These are phyloP conservation scores for Galago senegalensis DNA, from an alignment of 2,797 vertebrate genomes.

Conservation along the genomic window DNA sequence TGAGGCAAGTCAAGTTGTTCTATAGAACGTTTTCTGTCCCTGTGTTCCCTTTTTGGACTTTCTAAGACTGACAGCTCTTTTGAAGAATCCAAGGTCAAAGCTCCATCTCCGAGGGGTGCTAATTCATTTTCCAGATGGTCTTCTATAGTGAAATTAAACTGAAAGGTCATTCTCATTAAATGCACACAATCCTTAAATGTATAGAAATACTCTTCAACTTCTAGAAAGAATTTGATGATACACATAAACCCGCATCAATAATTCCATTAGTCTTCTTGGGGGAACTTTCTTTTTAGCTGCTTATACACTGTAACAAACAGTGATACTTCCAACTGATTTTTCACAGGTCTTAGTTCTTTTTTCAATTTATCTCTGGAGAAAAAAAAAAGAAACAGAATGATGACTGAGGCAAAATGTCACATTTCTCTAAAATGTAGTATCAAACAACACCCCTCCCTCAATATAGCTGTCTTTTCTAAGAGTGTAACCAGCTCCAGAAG, in stretches of 20 bases:
- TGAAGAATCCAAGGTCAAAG: slow-evolving; percentile 32
- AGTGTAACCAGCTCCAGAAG: not conserved
- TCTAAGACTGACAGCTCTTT: slow-evolving; percentile 50
- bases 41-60: slow-evolving; percentile 34
- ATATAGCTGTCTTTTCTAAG: not conserved
- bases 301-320: not conserved
- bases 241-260: not conserved
- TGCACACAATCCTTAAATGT: not conserved
- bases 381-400: not conserved
- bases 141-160: slow-evolving; percentile 88
- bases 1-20: slow-evolving; percentile 14
- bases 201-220: slow-evolving; percentile 7
- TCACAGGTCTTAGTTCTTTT: not conserved
- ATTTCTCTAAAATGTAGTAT: slow-evolving; percentile 45
- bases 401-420: slow-evolving; percentile 41
- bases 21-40: slow-evolving; percentile 38
- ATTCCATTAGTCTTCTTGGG: not conserved
- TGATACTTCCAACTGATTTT: not conserved
- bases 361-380: slow-evolving; percentile 56
- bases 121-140: slow-evolving; percentile 69
- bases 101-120: not conserved
- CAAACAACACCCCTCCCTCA: not conserved
- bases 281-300: not conserved
- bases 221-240: not conserved
- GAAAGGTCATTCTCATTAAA: slow-evolving; percentile 85